These are phyloP conservation scores for Tetramorium simillimum DNA, from an alignment of 1,140 invertebrate species.

Conservation along the genomic window DNA sequence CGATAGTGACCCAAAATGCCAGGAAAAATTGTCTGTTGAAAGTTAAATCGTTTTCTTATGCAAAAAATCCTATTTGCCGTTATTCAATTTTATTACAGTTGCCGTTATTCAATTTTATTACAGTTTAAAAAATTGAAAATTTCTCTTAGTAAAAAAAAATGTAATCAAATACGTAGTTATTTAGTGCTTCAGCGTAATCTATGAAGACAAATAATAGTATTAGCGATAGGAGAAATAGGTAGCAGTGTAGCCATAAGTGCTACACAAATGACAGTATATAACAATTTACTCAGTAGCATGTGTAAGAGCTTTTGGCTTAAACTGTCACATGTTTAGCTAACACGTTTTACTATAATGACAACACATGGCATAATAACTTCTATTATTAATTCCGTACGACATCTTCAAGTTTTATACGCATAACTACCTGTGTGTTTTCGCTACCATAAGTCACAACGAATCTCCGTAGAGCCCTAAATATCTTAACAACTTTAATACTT, in stretches of 20 bases:
- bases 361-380: constrained; percentile 14
- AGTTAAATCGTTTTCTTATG: constrained; percentile 19
- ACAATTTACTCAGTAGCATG: not conserved
- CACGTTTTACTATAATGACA: constrained; percentile 3
- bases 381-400: constrained; percentile 56
- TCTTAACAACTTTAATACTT: constrained; percentile 75
- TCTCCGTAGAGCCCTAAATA: constrained; percentile 72
- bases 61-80: not conserved
- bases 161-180: not conserved
- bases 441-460: constrained; percentile 64
- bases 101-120: not conserved
- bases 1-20: not conserved
- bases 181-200: not conserved
- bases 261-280: not conserved
- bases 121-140: not conserved
- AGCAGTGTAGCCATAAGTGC: not conserved
- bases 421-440: constrained; percentile 28
- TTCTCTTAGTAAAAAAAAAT: not conserved
- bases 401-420: constrained; percentile 63
- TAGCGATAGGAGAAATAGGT: not conserved
- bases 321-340: not conserved
- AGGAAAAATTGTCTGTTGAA: not conserved
- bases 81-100: not conserved
- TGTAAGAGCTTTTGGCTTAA: not conserved
- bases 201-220: not conserved